phyloP scores from a whole-genome alignment of 2,113 vertebrate genomes.

The Anguilla rostrata region DNA sequence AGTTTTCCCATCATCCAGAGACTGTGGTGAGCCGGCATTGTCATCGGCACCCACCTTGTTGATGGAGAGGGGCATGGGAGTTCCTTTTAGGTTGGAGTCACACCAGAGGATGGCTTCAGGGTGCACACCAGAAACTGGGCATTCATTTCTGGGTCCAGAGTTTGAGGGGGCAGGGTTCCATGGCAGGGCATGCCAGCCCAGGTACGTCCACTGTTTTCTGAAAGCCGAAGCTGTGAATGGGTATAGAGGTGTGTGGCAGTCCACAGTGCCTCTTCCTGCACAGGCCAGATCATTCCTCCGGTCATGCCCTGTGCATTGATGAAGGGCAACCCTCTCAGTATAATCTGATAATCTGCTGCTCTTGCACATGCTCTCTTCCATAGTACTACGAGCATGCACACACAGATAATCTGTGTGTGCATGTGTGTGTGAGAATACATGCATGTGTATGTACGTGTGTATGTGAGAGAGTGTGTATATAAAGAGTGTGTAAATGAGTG shows the following conservation, averaged over 20 bases:
- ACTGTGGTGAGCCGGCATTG: conserved; percentile 47
- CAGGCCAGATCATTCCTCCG: background rate
- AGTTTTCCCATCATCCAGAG: conserved; percentile 56
- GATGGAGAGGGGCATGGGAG: conserved; percentile 67
- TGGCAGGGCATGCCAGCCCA: conserved; percentile 16
- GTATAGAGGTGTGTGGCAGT: no score
- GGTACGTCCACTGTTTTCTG: no score
- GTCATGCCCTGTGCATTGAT: background rate
- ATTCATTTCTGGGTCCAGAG: conserved; percentile 36
- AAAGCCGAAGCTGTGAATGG: background rate
- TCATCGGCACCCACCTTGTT: conserved; percentile 68
- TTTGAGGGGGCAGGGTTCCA: conserved; percentile 36
- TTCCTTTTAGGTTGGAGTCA: conserved; percentile 49
- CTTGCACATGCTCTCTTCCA: background rate
- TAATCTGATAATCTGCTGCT: conserved; percentile 13
- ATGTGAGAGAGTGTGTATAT: background rate
- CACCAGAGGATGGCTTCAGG: conserved; percentile 35
- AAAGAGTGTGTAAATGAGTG: background rate
- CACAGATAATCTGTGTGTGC: background rate
- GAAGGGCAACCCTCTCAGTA: no score
- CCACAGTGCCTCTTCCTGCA: background rate
- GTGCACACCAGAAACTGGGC: no score
- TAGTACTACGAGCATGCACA: no score
- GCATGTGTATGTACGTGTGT: background rate
- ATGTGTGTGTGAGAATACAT: no score